These are phyloP conservation scores for Flexamia atlantica DNA, from an alignment of 2,888 invertebrate genomes.

Conservation along the genomic window DNA sequence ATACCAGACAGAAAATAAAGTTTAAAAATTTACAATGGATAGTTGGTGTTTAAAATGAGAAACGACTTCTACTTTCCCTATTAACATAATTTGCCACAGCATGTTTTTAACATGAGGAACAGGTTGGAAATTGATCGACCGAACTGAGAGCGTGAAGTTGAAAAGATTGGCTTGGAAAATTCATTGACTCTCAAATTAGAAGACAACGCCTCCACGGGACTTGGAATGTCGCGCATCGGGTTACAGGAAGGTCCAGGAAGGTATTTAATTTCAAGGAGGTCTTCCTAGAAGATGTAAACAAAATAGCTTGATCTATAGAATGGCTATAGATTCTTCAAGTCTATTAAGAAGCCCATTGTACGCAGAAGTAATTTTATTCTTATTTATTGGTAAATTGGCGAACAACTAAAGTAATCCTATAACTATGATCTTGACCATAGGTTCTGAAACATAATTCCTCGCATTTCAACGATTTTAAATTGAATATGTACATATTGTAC, in stretches of 20 bases:
- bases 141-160: not conserved
- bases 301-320: not conserved
- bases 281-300: not conserved
- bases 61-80: no score
- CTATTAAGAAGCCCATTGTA: no score
- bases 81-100: not conserved
- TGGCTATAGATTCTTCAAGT: not conserved
- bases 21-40: no score
- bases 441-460: no score
- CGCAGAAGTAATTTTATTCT: no score
- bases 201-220: not conserved
- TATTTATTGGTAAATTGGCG: no score
- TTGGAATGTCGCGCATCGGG: not conserved
- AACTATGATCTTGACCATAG: no score
- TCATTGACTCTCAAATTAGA: conserved; percentile 6
- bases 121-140: not conserved
- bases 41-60: no score
- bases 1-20: no score
- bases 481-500: no score
- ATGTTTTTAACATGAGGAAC: not conserved
- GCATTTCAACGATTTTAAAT: no score
- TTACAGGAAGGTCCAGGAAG: not conserved
- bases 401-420: no score
- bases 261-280: not conserved
- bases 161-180: conserved; percentile 1